Percentiles rank a stretch among this genome's conserved stretches.
Conservation (phyloP, 2,113 vertebrate species). For the Hirundichthys speculiger region DNA sequence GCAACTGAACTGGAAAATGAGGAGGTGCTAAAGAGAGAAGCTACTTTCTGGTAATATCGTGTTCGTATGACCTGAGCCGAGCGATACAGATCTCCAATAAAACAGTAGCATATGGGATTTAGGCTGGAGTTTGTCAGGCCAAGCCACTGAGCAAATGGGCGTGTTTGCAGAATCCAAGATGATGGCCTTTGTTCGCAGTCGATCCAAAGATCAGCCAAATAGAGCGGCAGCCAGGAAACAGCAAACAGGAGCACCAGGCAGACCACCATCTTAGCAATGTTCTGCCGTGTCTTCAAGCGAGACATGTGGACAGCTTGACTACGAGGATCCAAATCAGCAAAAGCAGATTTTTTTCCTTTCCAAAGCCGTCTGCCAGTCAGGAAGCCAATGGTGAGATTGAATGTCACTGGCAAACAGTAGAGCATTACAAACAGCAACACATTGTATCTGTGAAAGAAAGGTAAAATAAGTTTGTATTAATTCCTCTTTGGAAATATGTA, state of each 20-base stretch:
- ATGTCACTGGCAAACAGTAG: slow-evolving; percentile 90
- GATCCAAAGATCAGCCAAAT: slow-evolving; percentile 90
- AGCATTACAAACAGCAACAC: slow-evolving; percentile 90
- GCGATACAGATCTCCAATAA: slow-evolving; percentile 87
- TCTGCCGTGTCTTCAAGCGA: slow-evolving; percentile 87
- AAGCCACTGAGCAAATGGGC: slow-evolving; percentile 92
- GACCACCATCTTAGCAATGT: slow-evolving; percentile 92
- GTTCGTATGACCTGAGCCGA: slow-evolving; percentile 88
- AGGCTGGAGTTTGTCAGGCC: slow-evolving; percentile 93
- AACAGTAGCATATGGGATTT: slow-evolving; percentile 94
- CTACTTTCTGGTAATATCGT: slow-evolving; percentile 86
- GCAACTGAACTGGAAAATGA: slow-evolving; percentile 61
- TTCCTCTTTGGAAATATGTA: background rate
- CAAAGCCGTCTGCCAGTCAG: slow-evolving; percentile 86
- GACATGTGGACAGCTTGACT: slow-evolving; percentile 83
- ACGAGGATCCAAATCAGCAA: slow-evolving; percentile 81
- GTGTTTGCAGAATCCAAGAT: slow-evolving; percentile 87
- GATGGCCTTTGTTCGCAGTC: slow-evolving; percentile 83
- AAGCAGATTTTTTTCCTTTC: slow-evolving; percentile 76
- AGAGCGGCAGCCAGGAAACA: slow-evolving; percentile 89
- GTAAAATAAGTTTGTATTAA: background rate
- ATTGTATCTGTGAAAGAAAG: slow-evolving; percentile 76
- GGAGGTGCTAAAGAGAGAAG: slow-evolving; percentile 82
- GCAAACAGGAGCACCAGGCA: slow-evolving; percentile 90
- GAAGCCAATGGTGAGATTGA: slow-evolving; percentile 91